Evolutionary conservation across 2,888 invertebrate genomes (phyloP).

Genomic region (Arge pagana): DNA sequence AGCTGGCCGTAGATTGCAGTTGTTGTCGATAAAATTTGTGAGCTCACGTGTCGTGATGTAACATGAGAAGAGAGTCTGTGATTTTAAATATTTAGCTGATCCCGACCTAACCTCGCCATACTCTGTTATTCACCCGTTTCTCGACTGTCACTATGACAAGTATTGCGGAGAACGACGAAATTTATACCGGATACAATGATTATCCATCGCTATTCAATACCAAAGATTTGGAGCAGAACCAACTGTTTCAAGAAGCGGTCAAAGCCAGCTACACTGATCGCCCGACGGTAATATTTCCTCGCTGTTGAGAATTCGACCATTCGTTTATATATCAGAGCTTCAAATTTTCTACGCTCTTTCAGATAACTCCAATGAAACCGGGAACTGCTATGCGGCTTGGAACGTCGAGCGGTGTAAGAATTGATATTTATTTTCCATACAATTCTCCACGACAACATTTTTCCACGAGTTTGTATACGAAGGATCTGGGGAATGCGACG

Average conservation of each 20-base stretch:
- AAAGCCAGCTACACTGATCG: conserved; percentile 73
- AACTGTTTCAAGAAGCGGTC: conserved; percentile 77
- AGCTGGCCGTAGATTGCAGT: too few relatives aligned
- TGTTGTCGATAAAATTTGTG: too few relatives aligned
- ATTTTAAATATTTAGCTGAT: too few relatives aligned
- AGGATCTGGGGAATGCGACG: too few relatives aligned
- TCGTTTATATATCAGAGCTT: too few relatives aligned
- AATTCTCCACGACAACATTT: not conserved
- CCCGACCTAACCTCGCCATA: too few relatives aligned
- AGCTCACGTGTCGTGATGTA: too few relatives aligned
- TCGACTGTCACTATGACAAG: conserved; percentile 26
- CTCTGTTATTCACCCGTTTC: too few relatives aligned
- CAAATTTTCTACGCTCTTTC: conserved; percentile 3
- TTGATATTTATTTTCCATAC: conserved; percentile 10
- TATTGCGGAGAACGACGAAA: conserved; percentile 64
- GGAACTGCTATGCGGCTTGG: conserved; percentile 62
- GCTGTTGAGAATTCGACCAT: too few relatives aligned
- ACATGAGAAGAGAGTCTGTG: too few relatives aligned
- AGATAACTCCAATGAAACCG: conserved; percentile 59
- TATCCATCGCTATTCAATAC: conserved; percentile 69
- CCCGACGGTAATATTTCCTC: conserved; percentile 65
- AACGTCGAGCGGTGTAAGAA: conserved; percentile 62
- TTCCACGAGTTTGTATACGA: not conserved
- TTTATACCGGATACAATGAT: conserved; percentile 72
- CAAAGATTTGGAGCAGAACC: conserved; percentile 73